Evolutionary conservation across 2,888 invertebrate species (phyloP).

Genomic region (Cheilosia vernalis): DNA sequence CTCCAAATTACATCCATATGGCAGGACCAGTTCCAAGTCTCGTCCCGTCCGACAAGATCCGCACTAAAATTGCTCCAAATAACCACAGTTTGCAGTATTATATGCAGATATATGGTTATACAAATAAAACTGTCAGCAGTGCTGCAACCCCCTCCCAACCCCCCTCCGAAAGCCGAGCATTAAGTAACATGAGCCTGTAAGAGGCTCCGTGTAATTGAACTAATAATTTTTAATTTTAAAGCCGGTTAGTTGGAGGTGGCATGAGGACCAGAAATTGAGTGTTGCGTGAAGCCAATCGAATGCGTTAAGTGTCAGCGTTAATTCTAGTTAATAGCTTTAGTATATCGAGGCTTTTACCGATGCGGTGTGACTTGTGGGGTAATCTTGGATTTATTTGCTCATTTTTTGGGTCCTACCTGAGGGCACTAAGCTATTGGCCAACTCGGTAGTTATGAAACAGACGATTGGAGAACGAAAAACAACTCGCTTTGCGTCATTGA

Average conservation of each 20-base stretch:
- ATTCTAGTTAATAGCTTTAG: slow-evolving; percentile 22
- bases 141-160: not conserved
- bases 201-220: slow-evolving; percentile 1
- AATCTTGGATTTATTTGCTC: not conserved
- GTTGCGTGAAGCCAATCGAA: slow-evolving; percentile 33
- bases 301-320: slow-evolving; percentile 8
- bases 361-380: not conserved
- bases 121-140: slow-evolving; percentile 49
- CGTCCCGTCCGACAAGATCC: slow-evolving; percentile 6
- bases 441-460: not conserved
- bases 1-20: slow-evolving; percentile 3
- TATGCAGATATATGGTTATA: slow-evolving; percentile 43
- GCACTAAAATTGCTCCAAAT: slow-evolving; percentile 43
- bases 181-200: slow-evolving; percentile 47
- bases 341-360: not conserved
- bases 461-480: not conserved
- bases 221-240: slow-evolving; percentile 20
- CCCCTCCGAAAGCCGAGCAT: slow-evolving; percentile 18
- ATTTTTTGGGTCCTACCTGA: too few species aligned
- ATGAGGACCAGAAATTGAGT: slow-evolving; percentile 54
- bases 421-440: not conserved
- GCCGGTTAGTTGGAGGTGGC: slow-evolving; percentile 38
- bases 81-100: slow-evolving; percentile 7
- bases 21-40: slow-evolving; percentile 27
- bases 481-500: not conserved